These are phyloP conservation scores for Acanthoscelides obtectus DNA, from an alignment of 2,888 invertebrate species.

Conservation along the genomic window DNA sequence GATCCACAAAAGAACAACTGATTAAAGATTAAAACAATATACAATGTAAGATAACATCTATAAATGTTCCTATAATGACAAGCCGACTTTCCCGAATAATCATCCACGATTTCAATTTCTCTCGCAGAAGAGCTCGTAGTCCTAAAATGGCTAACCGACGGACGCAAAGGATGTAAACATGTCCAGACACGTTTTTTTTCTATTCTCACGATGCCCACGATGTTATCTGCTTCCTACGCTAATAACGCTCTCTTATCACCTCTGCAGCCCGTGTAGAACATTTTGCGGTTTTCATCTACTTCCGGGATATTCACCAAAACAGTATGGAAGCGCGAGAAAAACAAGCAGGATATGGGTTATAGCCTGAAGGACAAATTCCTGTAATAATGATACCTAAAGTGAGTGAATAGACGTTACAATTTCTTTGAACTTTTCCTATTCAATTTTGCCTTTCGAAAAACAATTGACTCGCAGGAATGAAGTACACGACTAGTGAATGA, in stretches of 20 bases:
- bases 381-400: no score
- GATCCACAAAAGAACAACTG: no score
- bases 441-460: no score
- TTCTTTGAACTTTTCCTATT: no score
- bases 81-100: background rate
- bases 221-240: background rate
- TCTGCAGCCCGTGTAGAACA: background rate
- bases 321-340: background rate
- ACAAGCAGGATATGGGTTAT: background rate
- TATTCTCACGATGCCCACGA: background rate
- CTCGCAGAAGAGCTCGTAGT: background rate
- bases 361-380: background rate
- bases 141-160: background rate
- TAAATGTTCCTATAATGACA: background rate
- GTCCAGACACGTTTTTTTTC: background rate
- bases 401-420: no score
- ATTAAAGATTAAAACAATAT: background rate
- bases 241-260: background rate
- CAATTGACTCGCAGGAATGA: no score
- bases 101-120: background rate
- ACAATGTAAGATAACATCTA: background rate
- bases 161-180: background rate
- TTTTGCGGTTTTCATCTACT: background rate
- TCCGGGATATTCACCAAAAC: background rate
- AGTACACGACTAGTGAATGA: no score